A percentile compares a stretch with the other conserved stretches of the same genome.
phyloP scores from a whole-genome alignment of 2,888 invertebrate species.

The Erebia palarica region DNA sequence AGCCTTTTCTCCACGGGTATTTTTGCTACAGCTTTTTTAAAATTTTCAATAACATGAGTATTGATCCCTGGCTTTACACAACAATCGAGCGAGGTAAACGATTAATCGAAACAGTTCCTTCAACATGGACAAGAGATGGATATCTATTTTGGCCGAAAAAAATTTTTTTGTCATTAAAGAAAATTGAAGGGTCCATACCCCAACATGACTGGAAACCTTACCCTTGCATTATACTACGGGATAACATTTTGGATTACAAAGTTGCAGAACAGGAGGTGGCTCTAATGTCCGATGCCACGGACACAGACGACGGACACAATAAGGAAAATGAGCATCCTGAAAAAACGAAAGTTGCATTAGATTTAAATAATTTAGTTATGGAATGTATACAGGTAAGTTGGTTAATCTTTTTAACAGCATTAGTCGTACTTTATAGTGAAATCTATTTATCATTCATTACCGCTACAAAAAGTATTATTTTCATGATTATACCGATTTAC shows the following conservation, averaged over 20 bases:
- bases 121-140: slow-evolving; percentile 7
- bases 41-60: no score
- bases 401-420: slow-evolving; percentile 4
- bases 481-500: slow-evolving; percentile 3
- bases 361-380: slow-evolving; percentile 7
- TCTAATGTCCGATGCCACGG: slow-evolving; percentile 4
- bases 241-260: slow-evolving; percentile 7
- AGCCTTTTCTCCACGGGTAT: no score
- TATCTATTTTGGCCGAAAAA: not conserved
- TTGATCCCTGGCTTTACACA: no score
- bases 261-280: slow-evolving; percentile 6
- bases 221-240: slow-evolving; percentile 6
- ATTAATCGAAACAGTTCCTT: slow-evolving; percentile 7
- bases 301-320: slow-evolving; percentile 3
- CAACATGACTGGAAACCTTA: slow-evolving; percentile 7
- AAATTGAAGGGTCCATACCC: slow-evolving; percentile 3
- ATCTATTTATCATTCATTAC: slow-evolving; percentile 4
- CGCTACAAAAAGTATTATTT: slow-evolving; percentile 6
- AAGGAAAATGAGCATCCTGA: slow-evolving; percentile 7
- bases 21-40: no score
- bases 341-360: slow-evolving; percentile 7
- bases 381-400: slow-evolving; percentile 7
- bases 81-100: slow-evolving; percentile 7
- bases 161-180: not conserved
- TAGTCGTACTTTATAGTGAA: slow-evolving; percentile 4